These are phyloP conservation scores for Phytoseiulus persimilis DNA, from an alignment of 2,888 invertebrate genomes.

Conservation along the genomic window DNA sequence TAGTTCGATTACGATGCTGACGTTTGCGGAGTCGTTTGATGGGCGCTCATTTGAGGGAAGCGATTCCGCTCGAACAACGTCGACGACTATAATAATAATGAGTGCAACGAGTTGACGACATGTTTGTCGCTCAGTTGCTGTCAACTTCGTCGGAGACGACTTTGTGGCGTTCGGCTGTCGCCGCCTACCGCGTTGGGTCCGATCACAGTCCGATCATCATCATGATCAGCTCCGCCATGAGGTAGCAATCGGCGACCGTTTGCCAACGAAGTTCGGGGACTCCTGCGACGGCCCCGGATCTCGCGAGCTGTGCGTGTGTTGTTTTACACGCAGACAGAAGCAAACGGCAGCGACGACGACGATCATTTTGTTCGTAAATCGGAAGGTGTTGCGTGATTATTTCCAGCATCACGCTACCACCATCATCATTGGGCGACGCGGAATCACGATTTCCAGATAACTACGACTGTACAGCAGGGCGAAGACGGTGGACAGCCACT, in stretches of 20 bases:
- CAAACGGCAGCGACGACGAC: not conserved
- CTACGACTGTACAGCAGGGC: not conserved
- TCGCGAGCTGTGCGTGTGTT: not conserved
- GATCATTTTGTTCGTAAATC: conserved; percentile 5
- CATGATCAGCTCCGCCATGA: not conserved
- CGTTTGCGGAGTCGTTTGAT: not conserved
- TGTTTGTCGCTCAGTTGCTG: not conserved
- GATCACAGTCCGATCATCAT: not conserved
- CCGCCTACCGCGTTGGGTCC: not conserved
- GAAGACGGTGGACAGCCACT: not conserved
- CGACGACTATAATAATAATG: not conserved
- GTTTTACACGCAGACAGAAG: not conserved
- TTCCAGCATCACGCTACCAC: not conserved
- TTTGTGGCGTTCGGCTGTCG: not conserved
- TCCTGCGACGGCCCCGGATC: not conserved
- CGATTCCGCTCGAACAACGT: not conserved
- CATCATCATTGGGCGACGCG: not conserved
- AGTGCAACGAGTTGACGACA: not conserved
- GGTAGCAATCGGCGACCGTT: not conserved
- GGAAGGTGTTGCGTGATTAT: conserved; percentile 5
- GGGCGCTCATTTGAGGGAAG: not conserved
- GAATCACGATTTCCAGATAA: not conserved
- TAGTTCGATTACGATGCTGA: not conserved
- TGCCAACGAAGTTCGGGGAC: not conserved
- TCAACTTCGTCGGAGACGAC: not conserved